Percentiles rank a stretch among this genome's conserved stretches.
Evolutionary conservation across 2,113 vertebrate species (phyloP).

Genomic region (Halcyon malimbica): DNA sequence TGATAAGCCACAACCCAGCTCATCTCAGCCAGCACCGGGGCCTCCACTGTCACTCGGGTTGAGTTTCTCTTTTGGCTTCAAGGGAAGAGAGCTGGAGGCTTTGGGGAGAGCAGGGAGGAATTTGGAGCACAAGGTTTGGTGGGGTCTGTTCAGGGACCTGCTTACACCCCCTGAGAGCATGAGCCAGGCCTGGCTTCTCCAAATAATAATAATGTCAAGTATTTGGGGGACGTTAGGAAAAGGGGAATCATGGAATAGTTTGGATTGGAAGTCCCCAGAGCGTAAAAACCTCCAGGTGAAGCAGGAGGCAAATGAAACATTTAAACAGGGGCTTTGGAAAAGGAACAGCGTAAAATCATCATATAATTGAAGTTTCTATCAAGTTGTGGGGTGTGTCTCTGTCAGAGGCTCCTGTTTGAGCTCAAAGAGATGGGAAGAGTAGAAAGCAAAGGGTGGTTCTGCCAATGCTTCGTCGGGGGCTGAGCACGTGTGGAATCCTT

Average conservation of each 20-base stretch:
- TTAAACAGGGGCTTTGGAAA: not conserved
- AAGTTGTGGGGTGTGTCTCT: not conserved
- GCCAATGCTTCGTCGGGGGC: fast-evolving
- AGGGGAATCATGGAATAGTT: not conserved
- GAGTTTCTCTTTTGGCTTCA: not conserved
- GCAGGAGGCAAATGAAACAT: not conserved
- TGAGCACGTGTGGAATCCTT: not conserved
- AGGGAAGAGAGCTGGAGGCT: not conserved
- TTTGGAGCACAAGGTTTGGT: not conserved
- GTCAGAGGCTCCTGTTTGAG: not conserved
- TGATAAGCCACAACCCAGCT: not conserved
- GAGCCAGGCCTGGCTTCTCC: not conserved
- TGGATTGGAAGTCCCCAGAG: not conserved
- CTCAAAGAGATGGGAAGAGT: not conserved
- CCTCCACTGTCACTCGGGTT: not conserved
- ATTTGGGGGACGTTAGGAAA: not conserved
- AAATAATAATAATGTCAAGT: not conserved
- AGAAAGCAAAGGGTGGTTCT: fast-evolving
- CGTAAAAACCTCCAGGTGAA: not conserved
- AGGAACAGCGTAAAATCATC: not conserved
- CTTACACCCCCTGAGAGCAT: not conserved
- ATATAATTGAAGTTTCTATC: too few relatives aligned
- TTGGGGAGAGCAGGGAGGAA: not conserved
- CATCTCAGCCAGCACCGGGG: not conserved
- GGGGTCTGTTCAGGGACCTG: not conserved